These are phyloP conservation scores for Alloscopus bannaensis DNA, from an alignment of 2,888 invertebrate genomes.

Conservation along the genomic window DNA sequence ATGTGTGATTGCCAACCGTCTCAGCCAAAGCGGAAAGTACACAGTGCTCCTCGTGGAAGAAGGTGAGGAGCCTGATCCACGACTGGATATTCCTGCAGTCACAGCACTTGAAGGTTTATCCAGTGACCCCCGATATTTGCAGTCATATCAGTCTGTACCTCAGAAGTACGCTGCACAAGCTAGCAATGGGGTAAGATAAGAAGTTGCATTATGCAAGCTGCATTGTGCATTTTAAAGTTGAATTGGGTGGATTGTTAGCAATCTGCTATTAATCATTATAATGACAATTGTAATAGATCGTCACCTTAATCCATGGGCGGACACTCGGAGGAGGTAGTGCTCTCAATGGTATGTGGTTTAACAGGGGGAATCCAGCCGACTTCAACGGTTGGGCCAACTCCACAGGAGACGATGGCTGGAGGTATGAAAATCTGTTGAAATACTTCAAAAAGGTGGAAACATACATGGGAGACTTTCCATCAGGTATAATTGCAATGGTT, in stretches of 20 bases:
- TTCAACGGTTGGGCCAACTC: slow-evolving; percentile 40
- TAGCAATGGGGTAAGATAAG: slow-evolving; percentile 14
- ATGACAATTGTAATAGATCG: slow-evolving; percentile 2
- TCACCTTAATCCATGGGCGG: slow-evolving; percentile 18
- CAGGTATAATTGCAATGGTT: slow-evolving; percentile 18
- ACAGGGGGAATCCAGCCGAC: slow-evolving; percentile 36
- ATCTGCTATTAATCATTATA: background rate
- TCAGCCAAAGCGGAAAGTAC: slow-evolving; percentile 13
- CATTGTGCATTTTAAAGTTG: background rate
- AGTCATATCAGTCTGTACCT: slow-evolving; percentile 6
- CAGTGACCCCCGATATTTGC: background rate
- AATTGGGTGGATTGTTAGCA: background rate
- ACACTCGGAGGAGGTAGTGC: slow-evolving; percentile 33
- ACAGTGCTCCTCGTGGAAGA: slow-evolving; percentile 33
- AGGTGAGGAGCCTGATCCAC: slow-evolving; percentile 11
- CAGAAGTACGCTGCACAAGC: slow-evolving; percentile 8
- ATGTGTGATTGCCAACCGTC: slow-evolving; percentile 9
- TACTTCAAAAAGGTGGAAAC: slow-evolving; percentile 34
- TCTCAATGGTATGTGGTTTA: slow-evolving; percentile 34
- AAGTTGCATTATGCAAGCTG: background rate
- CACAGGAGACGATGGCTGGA: slow-evolving; percentile 32
- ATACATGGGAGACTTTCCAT: slow-evolving; percentile 36
- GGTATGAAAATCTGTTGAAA: slow-evolving; percentile 37
- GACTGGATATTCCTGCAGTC: slow-evolving; percentile 26
- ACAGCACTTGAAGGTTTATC: too few relatives aligned